Evolutionary conservation across 2,797 vertebrate genomes (phyloP).

Genomic region (Macropodus opercularis): DNA sequence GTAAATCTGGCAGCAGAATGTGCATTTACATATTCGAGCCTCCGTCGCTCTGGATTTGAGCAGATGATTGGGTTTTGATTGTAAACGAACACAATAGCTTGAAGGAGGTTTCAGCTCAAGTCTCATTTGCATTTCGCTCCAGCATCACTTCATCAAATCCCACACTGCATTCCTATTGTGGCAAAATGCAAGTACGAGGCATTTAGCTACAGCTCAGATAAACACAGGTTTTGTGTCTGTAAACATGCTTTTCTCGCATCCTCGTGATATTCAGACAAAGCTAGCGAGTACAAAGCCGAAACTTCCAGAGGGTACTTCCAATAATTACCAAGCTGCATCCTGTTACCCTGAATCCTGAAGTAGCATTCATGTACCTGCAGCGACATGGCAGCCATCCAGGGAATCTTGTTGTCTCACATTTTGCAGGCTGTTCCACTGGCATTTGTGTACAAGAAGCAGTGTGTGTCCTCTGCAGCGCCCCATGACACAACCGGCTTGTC

Average conservation of each 20-base stretch:
- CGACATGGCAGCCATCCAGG: slow-evolving; percentile 46
- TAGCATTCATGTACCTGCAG: slow-evolving; percentile 36
- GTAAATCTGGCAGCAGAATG: slow-evolving; percentile 48
- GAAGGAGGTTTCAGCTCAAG: slow-evolving; percentile 27
- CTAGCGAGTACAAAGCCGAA: slow-evolving; percentile 44
- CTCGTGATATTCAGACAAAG: slow-evolving; percentile 50
- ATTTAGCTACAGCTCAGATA: slow-evolving; percentile 29
- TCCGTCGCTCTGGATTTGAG: slow-evolving; percentile 9
- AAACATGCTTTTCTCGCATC: slow-evolving; percentile 33
- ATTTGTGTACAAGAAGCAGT: slow-evolving; percentile 35
- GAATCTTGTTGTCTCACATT: slow-evolving; percentile 48
- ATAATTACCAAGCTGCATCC: slow-evolving; percentile 29
- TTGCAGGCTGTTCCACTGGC: slow-evolving; percentile 36
- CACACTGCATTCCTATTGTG: slow-evolving; percentile 1
- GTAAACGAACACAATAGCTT: slow-evolving; percentile 38
- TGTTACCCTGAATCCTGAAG: slow-evolving; percentile 24
- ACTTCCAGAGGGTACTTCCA: slow-evolving; percentile 37
- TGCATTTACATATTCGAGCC: slow-evolving; percentile 50
- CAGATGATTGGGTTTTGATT: slow-evolving; percentile 42
- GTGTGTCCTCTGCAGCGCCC: slow-evolving; percentile 32
- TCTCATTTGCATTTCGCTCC: slow-evolving; percentile 25
- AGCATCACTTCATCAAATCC: slow-evolving; percentile 29
- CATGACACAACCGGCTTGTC: slow-evolving; percentile 26
- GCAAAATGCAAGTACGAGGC: slow-evolving; percentile 20
- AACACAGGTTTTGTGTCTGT: slow-evolving; percentile 35